phyloP scores from a whole-genome alignment of 2,797 vertebrate species.

The Halcyon smyrnensis region DNA sequence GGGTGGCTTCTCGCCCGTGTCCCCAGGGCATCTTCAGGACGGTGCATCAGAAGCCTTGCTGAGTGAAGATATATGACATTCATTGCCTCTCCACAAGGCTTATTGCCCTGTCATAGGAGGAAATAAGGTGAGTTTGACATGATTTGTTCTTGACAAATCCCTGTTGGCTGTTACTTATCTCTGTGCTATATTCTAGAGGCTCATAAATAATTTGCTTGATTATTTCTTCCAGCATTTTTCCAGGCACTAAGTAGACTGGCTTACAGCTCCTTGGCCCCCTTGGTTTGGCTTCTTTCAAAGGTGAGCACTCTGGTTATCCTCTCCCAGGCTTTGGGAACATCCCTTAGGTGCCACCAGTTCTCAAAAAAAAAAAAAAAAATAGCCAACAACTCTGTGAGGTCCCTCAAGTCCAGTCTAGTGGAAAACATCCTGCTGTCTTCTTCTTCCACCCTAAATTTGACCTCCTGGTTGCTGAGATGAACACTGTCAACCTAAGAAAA shows the following conservation, averaged over 20 bases:
- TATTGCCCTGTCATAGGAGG: constrained; percentile 64
- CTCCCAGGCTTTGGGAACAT: neutral
- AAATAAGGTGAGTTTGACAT: constrained; percentile 70
- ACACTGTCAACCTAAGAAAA: neutral
- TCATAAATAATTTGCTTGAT: constrained; percentile 69
- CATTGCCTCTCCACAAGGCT: constrained; percentile 57
- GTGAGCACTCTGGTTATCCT: neutral
- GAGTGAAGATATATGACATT: constrained; percentile 37
- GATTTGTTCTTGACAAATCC: constrained; percentile 66
- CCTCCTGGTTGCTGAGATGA: neutral
- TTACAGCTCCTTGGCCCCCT: neutral
- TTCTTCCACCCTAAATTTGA: neutral
- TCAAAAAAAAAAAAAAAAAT: neutral
- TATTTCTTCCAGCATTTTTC: constrained; percentile 52
- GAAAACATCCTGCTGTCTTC: neutral
- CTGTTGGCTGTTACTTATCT: constrained; percentile 70
- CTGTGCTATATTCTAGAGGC: constrained; percentile 17
- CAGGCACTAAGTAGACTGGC: neutral
- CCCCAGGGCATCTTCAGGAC: neutral
- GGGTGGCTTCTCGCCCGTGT: neutral
- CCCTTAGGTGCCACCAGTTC: neutral
- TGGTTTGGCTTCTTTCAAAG: neutral
- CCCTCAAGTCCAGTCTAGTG: neutral
- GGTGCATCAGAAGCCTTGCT: neutral
- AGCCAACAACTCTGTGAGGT: neutral